Conservation (phyloP, 2,888 invertebrate genomes). For the Neria commutata region DNA sequence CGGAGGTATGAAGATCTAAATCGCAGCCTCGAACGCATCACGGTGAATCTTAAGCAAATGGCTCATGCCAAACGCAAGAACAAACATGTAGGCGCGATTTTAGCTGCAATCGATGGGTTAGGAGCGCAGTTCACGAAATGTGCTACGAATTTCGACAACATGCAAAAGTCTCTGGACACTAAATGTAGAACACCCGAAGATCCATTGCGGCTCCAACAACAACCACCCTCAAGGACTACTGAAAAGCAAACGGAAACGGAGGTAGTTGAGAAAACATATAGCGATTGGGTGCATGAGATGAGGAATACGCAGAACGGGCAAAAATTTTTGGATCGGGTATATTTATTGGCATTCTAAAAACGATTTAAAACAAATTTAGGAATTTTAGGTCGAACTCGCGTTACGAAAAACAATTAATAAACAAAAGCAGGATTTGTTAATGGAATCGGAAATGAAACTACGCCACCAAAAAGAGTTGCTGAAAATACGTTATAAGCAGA, state of each 20-base stretch:
- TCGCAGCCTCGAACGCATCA: slow-evolving; percentile 44
- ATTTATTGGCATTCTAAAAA: slow-evolving; percentile 13
- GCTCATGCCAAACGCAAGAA: slow-evolving; percentile 39
- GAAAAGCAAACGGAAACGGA: slow-evolving; percentile 24
- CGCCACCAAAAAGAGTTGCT: slow-evolving; percentile 51
- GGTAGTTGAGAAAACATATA: slow-evolving; percentile 41
- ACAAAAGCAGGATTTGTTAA: slow-evolving; percentile 48
- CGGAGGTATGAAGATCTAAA: slow-evolving; percentile 42
- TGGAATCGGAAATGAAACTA: slow-evolving; percentile 47
- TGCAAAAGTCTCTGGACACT: too few species aligned
- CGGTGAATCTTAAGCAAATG: slow-evolving; percentile 40
- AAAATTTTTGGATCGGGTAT: slow-evolving; percentile 54
- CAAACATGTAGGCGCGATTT: slow-evolving; percentile 37
- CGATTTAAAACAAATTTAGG: not conserved
- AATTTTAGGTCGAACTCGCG: slow-evolving; percentile 46
- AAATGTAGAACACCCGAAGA: not conserved
- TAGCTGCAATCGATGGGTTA: slow-evolving; percentile 42
- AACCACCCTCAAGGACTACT: not conserved
- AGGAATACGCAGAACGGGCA: slow-evolving; percentile 51
- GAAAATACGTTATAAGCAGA: slow-evolving; percentile 51
- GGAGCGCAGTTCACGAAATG: slow-evolving; percentile 46
- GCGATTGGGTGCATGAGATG: slow-evolving; percentile 58
- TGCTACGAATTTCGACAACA: slow-evolving; percentile 40
- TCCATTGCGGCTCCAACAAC: not conserved
- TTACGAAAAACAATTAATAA: slow-evolving; percentile 49